Percentiles rank a stretch among this genome's conserved stretches.
These are phyloP conservation scores for Macrosteles quadrilineatus DNA, from an alignment of 1,140 invertebrate genomes.

Conservation along the genomic window DNA sequence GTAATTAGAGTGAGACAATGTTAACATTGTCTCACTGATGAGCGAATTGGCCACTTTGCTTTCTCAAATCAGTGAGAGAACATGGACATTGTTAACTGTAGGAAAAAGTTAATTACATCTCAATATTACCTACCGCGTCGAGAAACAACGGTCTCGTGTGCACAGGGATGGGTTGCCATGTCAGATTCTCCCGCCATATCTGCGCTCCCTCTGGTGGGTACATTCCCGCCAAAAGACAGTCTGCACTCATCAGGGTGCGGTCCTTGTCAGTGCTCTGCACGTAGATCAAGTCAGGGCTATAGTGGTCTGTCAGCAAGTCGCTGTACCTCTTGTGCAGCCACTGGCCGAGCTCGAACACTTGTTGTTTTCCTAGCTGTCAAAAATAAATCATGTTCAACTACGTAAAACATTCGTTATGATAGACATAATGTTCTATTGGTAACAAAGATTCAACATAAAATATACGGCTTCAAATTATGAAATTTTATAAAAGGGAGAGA, in stretches of 20 bases:
- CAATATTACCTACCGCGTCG: constrained; percentile 60
- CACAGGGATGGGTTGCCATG: constrained; percentile 90
- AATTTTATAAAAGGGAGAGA: too few relatives aligned
- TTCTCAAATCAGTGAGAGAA: too few relatives aligned
- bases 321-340: constrained; percentile 57
- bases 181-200: constrained; percentile 67
- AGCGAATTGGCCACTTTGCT: too few relatives aligned
- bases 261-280: constrained; percentile 82
- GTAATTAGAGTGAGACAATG: too few relatives aligned
- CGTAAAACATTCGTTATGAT: too few relatives aligned
- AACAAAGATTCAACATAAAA: too few relatives aligned
- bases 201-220: constrained; percentile 62
- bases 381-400: constrained; percentile 10
- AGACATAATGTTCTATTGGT: too few relatives aligned
- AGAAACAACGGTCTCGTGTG: constrained; percentile 69
- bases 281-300: constrained; percentile 58
- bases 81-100: too few relatives aligned
- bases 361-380: constrained; percentile 68
- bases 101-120: too few relatives aligned
- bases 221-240: constrained; percentile 76
- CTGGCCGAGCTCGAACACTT: constrained; percentile 74
- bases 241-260: constrained; percentile 87
- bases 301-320: constrained; percentile 55
- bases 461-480: too few relatives aligned
- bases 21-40: too few relatives aligned